Conservation (phyloP, 2,113 vertebrate genomes). For the Phoenicopterus ruber region DNA sequence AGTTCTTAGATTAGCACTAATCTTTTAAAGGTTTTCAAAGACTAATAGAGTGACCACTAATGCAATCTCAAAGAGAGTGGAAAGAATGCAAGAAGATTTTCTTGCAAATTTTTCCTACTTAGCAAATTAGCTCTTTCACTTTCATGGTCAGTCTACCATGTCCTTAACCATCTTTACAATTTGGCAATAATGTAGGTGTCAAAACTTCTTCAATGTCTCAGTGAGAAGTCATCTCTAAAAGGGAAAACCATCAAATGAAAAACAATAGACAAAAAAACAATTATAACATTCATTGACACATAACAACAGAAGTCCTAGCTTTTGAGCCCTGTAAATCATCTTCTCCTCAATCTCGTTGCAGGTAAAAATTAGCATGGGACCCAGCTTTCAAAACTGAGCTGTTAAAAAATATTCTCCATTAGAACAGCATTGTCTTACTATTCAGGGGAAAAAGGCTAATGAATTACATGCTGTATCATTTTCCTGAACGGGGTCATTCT, state of each 20-base stretch:
- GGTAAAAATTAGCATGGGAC: not conserved
- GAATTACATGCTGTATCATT: not conserved
- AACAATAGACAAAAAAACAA: accelerated
- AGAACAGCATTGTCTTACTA: not conserved
- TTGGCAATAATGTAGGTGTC: not conserved
- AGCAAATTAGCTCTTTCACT: not conserved
- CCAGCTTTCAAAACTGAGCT: not conserved
- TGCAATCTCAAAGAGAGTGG: not conserved
- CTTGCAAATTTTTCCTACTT: not conserved
- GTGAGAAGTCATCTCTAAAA: not conserved
- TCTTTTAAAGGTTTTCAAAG: not conserved
- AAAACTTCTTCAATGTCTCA: not conserved
- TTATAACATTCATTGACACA: not conserved
- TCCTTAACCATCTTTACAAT: not conserved
- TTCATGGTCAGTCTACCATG: not conserved
- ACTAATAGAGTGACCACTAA: not conserved
- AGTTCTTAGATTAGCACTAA: not conserved
- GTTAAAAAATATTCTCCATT: not conserved
- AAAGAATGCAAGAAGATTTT: not conserved
- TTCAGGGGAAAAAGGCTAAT: not conserved
- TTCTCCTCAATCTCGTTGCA: not conserved
- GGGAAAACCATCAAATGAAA: not conserved
- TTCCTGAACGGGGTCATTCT: not conserved
- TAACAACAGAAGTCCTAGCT: not conserved
- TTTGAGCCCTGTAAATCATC: not conserved